A percentile compares a stretch with the other conserved stretches of the same genome.
Evolutionary conservation across 2,797 vertebrate species (phyloP).

Genomic region (Hypotaenidia philippensis): DNA sequence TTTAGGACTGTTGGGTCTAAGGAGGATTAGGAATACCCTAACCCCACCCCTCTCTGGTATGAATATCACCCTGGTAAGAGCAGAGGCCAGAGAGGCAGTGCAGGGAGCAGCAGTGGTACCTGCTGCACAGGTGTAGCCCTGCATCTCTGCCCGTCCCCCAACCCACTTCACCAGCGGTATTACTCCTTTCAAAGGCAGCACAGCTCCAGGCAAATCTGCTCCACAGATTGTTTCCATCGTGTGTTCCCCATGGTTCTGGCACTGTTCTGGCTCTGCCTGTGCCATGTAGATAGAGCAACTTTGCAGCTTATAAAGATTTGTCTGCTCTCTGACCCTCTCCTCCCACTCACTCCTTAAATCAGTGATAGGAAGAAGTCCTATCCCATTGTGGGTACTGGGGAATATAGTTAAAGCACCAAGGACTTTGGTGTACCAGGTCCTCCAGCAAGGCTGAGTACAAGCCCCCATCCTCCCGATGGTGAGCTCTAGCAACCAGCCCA

Average conservation of each 20-base stretch:
- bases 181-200: constrained; percentile 2
- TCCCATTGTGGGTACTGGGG: accelerated
- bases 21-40: not conserved
- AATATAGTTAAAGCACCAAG: accelerated
- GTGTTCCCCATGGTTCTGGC: constrained; percentile 44
- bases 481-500: not conserved
- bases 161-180: not conserved
- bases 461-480: not conserved
- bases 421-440: not conserved
- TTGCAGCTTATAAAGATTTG: constrained; percentile 60
- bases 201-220: constrained; percentile 57
- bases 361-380: not conserved
- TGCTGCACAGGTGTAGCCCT: not conserved
- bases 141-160: not conserved
- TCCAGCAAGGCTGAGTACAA: not conserved
- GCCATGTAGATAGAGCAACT: constrained; percentile 57
- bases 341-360: not conserved
- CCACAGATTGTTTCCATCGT: constrained; percentile 51
- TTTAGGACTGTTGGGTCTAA: not conserved
- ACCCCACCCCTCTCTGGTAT: accelerated
- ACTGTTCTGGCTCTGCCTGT: constrained; percentile 60
- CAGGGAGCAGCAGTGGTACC: not conserved
- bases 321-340: not conserved
- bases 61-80: not conserved
- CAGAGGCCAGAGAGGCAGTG: not conserved